These are phyloP conservation scores for Mesorhabditis belari DNA, from an alignment of 2,888 invertebrate species.

Conservation along the genomic window DNA sequence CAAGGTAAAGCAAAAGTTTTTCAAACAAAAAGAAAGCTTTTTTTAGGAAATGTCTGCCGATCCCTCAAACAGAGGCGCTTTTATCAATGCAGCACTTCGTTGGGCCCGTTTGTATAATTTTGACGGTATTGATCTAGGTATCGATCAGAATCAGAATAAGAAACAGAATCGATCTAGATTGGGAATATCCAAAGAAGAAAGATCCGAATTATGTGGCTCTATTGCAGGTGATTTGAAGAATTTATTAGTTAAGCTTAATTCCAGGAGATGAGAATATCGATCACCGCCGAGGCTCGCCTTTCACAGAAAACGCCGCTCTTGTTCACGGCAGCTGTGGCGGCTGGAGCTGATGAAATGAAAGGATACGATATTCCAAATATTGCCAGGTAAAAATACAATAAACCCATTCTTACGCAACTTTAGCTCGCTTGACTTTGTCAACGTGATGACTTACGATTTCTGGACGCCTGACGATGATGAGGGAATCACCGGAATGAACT, in stretches of 20 bases:
- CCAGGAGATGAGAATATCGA: constrained; percentile 44
- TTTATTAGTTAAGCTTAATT: too few relatives aligned
- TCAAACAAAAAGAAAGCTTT: too few relatives aligned
- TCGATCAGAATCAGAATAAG: too few relatives aligned
- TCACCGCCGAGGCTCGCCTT: constrained; percentile 27
- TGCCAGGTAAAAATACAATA: constrained; percentile 33
- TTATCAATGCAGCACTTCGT: constrained; percentile 59
- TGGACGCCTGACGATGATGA: constrained; percentile 36
- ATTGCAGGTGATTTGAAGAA: neutral
- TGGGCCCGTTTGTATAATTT: constrained; percentile 52
- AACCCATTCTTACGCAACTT: too few relatives aligned
- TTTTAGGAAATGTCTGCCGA: constrained; percentile 47
- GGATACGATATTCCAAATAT: constrained; percentile 69
- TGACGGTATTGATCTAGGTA: constrained; percentile 55
- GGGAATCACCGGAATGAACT: constrained; percentile 36
- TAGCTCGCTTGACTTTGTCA: constrained; percentile 27
- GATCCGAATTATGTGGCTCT: constrained; percentile 42
- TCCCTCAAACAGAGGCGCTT: constrained; percentile 55
- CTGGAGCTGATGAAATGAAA: constrained; percentile 78
- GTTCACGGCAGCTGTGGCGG: constrained; percentile 76
- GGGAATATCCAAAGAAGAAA: constrained; percentile 57
- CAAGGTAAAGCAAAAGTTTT: constrained; percentile 18
- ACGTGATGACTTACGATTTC: constrained; percentile 37
- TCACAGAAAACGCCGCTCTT: constrained; percentile 60
- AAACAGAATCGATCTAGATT: too few relatives aligned